phyloP scores from a whole-genome alignment of 2,888 invertebrate genomes.

The Empis livida region DNA sequence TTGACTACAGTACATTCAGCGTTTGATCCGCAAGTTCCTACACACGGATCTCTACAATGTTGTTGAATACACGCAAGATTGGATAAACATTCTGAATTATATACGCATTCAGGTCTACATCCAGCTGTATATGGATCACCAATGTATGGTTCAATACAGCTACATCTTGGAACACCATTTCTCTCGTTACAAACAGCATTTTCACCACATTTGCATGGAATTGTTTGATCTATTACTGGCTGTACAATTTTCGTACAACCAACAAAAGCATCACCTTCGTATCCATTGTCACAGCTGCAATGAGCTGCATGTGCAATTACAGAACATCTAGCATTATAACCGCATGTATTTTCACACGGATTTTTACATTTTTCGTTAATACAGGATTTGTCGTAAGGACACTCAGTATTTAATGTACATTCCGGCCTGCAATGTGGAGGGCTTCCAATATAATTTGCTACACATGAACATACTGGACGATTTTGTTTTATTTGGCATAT shows the following conservation, averaged over 20 bases:
- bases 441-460: constrained; percentile 63
- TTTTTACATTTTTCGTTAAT: constrained; percentile 69
- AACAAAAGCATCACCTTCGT: constrained; percentile 72
- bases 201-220: constrained; percentile 73
- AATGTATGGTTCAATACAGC: constrained; percentile 77
- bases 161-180: constrained; percentile 58
- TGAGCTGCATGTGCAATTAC: constrained; percentile 69
- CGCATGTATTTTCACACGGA: constrained; percentile 68
- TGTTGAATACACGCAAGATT: constrained; percentile 68
- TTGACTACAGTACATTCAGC: constrained; percentile 72
- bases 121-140: constrained; percentile 78
- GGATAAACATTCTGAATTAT: constrained; percentile 67
- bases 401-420: constrained; percentile 72
- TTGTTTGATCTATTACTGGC: constrained; percentile 16
- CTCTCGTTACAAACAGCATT: constrained; percentile 64
- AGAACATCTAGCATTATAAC: constrained; percentile 64
- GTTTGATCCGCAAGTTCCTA: constrained; percentile 68
- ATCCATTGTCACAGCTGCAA: constrained; percentile 65
- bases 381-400: constrained; percentile 63
- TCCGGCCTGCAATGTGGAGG: constrained; percentile 74
- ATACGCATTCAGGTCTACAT: constrained; percentile 74
- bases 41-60: constrained; percentile 76
- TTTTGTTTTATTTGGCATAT: constrained; percentile 69
- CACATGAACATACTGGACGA: constrained; percentile 68
- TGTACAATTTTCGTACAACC: constrained; percentile 44